phyloP scores from a whole-genome alignment of 2,797 vertebrate species.

The Acomys russatus region DNA sequence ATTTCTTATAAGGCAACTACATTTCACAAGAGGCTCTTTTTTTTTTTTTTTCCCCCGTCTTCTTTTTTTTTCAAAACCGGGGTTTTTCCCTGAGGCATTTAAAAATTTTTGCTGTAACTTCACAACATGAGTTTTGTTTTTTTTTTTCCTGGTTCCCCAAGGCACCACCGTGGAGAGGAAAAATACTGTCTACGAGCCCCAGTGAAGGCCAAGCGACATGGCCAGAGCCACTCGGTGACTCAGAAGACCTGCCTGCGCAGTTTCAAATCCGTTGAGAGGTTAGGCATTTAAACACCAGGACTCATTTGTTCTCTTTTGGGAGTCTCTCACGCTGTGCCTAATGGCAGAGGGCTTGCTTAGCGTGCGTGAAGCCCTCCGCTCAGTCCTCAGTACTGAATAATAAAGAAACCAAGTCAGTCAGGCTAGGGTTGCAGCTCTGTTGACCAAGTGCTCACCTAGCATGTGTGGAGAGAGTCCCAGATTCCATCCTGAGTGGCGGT shows the following conservation, averaged over 20 bases:
- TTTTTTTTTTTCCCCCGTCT: not conserved
- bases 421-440: not conserved
- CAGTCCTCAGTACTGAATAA: not conserved
- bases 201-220: constrained; percentile 20
- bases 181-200: constrained; percentile 59
- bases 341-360: not conserved
- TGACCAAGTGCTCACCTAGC: not conserved
- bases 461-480: not conserved
- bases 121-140: constrained; percentile 35
- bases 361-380: not conserved
- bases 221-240: constrained; percentile 40
- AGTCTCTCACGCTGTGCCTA: not conserved
- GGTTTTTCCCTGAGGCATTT: constrained; percentile 50
- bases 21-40: constrained; percentile 23
- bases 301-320: constrained; percentile 31
- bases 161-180: constrained; percentile 45
- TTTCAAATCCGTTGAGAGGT: constrained; percentile 53
- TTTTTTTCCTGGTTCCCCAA: not conserved
- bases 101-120: constrained; percentile 58
- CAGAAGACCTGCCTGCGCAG: not conserved
- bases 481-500: too few species aligned
- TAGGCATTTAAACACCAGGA: constrained; percentile 58
- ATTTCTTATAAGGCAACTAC: not conserved
- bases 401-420: not conserved
- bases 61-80: not conserved